Evolutionary conservation across 2,888 invertebrate species (phyloP), one percentile per base, ranked within the genome.

Genomic region (Monoplex corrugatus): DNA sequence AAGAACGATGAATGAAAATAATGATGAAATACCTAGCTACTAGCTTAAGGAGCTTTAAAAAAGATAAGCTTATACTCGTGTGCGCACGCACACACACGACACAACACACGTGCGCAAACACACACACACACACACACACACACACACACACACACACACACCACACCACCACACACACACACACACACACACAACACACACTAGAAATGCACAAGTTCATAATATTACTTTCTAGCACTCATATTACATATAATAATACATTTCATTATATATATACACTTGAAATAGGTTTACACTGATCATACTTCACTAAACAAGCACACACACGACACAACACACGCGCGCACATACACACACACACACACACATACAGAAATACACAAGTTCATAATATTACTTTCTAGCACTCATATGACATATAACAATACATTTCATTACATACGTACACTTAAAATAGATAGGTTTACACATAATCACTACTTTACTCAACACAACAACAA

Each of bases 321-420:
- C 28, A 16, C 5, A 83, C 35, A 45, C 35, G 50, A 50, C 50
- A 50, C 50, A 50, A 75, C 75, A 75, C 75, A 75, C 75, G 35
- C 75, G 72, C 68, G 43, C 72, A 87, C 13, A 87, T 23, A 82
- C 57, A 87, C 44, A 82, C 28, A 82, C 82, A 80, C 38, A 82
- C 57, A 87, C 38, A 82, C 57, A 87, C 40, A 87, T 23, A 83
- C 32, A 83, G 2, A 83, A 1, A 50, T 8, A 83, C 32, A 44
- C 32, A 44, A 13, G 32, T 28, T 45, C 28, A 44, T 32, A 82
- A 8, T 80, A 38, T 43, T 6, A 28, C 28, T 68, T 6, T 16
- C 28, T 68, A 23, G 6, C 0, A 6, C n/a, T 0, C 3, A 35
- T 35, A 35, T 35, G n/a, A 32, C 19, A 1, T 35, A 32, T 35